A percentile compares a stretch with the other conserved stretches of the same genome.
Conservation (phyloP, 2,888 invertebrate species). For the Linyphia triangularis region DNA sequence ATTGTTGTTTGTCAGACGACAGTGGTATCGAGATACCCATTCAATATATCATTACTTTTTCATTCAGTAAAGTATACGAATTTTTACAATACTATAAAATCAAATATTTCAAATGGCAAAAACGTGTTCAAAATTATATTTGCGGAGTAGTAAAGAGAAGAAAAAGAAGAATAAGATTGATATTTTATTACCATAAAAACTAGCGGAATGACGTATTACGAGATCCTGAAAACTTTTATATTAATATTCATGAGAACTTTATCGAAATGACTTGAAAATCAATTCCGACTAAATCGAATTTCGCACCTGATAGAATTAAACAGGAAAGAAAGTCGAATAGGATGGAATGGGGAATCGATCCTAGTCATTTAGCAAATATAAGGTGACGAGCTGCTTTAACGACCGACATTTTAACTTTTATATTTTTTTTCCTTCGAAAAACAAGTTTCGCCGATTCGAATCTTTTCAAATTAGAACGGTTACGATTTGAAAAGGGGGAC, state of each 20-base stretch:
- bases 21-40: too few relatives aligned
- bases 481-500: conserved; percentile 41
- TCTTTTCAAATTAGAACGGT: conserved; percentile 39
- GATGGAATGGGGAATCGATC: conserved; percentile 34
- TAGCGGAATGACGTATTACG: neutral
- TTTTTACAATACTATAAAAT: too few relatives aligned
- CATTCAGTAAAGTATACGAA: too few relatives aligned
- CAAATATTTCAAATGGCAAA: too few relatives aligned
- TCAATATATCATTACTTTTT: too few relatives aligned
- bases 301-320: conserved; percentile 54
- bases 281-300: conserved; percentile 44
- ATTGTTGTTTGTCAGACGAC: too few relatives aligned
- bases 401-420: conserved; percentile 33
- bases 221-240: neutral
- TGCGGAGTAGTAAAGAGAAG: too few relatives aligned
- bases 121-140: too few relatives aligned
- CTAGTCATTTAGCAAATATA: conserved; percentile 54
- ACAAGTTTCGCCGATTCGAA: neutral
- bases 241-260: conserved; percentile 49
- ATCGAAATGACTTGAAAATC: conserved; percentile 26
- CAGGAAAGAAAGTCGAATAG: neutral
- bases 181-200: neutral
- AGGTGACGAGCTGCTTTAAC: conserved; percentile 16
- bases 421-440: conserved; percentile 42
- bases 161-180: neutral